Evolutionary conservation across 2,797 vertebrate species (phyloP).

Genomic region (Malacoctenus gilli): DNA sequence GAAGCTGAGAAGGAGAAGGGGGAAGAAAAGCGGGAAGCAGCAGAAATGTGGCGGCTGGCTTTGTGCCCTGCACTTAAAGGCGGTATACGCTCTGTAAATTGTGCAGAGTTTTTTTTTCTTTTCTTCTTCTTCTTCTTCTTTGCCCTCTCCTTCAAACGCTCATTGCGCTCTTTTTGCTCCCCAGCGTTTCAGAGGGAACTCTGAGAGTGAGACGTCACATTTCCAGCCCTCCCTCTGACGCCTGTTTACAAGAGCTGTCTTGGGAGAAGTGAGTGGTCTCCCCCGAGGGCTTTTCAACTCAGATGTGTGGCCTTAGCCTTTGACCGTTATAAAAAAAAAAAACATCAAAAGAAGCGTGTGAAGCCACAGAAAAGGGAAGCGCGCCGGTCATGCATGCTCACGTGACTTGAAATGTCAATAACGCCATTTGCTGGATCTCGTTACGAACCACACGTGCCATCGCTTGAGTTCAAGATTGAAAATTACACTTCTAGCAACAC

Average conservation of each 20-base stretch:
- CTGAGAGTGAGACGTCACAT: slow-evolving; percentile 21
- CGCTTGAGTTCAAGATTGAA: too few species aligned
- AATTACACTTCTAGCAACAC: too few species aligned
- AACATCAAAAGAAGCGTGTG: slow-evolving; percentile 10
- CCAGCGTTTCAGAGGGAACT: slow-evolving; percentile 9
- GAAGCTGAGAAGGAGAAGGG: slow-evolving; percentile 16
- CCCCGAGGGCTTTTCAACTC: slow-evolving; percentile 32
- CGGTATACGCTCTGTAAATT: slow-evolving; percentile 4
- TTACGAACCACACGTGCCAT: too few species aligned
- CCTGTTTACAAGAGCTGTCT: slow-evolving; percentile 24
- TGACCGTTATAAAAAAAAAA: slow-evolving; percentile 22
- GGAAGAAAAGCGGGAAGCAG: slow-evolving; percentile 16
- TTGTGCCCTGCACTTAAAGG: slow-evolving; percentile 19
- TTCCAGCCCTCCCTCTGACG: slow-evolving; percentile 19
- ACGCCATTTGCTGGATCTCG: too few species aligned
- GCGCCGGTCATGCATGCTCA: too few species aligned
- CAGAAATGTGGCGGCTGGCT: slow-evolving; percentile 16
- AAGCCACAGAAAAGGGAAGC: slow-evolving; percentile 3
- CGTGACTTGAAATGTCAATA: too few species aligned
- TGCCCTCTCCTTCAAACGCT: too few species aligned
- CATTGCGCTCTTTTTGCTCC: slow-evolving; percentile 1
- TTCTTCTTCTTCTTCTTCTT: slow-evolving; percentile 13
- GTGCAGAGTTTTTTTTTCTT: slow-evolving; percentile 8
- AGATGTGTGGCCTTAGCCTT: slow-evolving; percentile 18
- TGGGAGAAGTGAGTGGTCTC: slow-evolving; percentile 29